These are phyloP conservation scores for Telmatochromis brichardi DNA, from an alignment of 2,113 vertebrate genomes.

Conservation along the genomic window DNA sequence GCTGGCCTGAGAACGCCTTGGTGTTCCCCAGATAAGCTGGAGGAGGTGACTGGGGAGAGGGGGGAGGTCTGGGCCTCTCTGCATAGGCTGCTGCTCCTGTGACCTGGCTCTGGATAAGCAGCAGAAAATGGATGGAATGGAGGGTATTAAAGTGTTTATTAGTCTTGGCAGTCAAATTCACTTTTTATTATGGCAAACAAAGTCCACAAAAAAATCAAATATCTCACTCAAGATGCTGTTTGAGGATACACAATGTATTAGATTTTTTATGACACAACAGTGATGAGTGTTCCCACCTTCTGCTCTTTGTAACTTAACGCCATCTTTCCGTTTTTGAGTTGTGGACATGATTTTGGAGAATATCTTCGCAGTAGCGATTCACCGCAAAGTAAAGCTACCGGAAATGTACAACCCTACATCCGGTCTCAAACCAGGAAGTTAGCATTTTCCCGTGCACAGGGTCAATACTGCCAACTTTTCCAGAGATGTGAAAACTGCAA, in stretches of 20 bases:
- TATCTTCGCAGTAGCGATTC: too few species aligned
- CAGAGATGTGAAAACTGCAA: background rate
- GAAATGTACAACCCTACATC: too few species aligned
- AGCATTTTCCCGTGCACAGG: too few species aligned
- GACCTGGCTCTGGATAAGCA: background rate
- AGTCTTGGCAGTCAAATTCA: background rate
- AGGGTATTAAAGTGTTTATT: fast-evolving
- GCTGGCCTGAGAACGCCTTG: background rate
- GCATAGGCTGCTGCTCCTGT: fast-evolving
- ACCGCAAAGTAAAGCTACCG: too few species aligned
- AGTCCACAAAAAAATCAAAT: background rate
- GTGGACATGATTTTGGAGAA: fast-evolving
- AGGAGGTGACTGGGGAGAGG: background rate
- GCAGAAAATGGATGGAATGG: background rate
- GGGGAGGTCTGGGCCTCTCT: background rate
- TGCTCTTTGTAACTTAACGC: too few species aligned
- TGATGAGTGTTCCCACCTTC: too few species aligned
- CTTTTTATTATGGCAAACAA: background rate
- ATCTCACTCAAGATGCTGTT: background rate
- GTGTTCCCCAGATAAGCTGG: background rate
- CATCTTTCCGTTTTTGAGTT: too few species aligned
- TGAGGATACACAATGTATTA: background rate
- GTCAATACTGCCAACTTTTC: background rate
- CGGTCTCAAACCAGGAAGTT: too few species aligned
- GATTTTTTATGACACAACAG: too few species aligned